Evolutionary conservation across 1,140 invertebrate species (phyloP), one percentile per base, ranked within the genome.

Genomic region (Drosophila burlai): DNA sequence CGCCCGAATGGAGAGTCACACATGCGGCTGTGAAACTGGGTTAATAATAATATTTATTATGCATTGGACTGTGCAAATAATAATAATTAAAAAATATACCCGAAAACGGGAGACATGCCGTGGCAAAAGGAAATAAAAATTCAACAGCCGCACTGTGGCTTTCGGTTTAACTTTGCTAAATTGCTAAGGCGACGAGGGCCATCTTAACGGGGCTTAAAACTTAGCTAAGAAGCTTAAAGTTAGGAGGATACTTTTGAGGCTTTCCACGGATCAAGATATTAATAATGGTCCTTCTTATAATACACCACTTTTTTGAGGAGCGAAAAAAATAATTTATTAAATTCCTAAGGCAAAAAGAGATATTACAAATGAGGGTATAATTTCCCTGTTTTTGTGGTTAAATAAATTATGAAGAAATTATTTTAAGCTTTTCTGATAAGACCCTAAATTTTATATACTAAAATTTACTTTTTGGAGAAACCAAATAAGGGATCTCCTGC

Each of bases 11-110:
- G 43, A 40, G 42, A 79, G 52, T 47, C 54, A 38, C 49, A 40
- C 52, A 61, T 29, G 9, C 24, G 43, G 47, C 31, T 58, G 47
- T 16, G 50, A 72, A 87, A 87, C 76, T 87, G 80, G 83, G 83
- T 87, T 87, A 87, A 87, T 87, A 83, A 87, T 83, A 77, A 87
- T 83, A 87, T 87, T 87, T 87, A 87, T 87, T 87, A 87, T 89
- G 80, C 83, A 75, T 83, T 80, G 83, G 72, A 80, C 80, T 77
- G 67, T 74, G 73, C 76, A 83, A 87, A 83, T 83, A 87, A 87
- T 87, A 83, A 86, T 86, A 86, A 86, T 86, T 86, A 87, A 87
- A 87, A 83, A 83, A 83, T 83, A 84, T 83, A 76, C 52, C 72
- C 76, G 52, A 66, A 68, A 80, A 59, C 40, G 11, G 46, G 47